phyloP scores from a whole-genome alignment of 2,888 invertebrate species.

The Orthonychiurus folsomi region DNA sequence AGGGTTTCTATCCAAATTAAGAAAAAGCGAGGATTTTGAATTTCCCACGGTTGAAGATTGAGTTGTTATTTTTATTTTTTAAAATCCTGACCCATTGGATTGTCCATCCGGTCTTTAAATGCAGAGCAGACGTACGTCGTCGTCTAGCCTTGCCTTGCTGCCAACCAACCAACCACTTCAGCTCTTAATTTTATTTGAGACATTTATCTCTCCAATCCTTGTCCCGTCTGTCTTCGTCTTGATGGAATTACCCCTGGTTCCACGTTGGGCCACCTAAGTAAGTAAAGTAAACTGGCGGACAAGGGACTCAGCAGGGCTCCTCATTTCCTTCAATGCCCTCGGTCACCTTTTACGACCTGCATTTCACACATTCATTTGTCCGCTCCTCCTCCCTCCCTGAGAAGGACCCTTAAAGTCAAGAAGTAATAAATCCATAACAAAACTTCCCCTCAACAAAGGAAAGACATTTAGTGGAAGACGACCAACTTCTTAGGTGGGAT shows the following conservation, averaged over 20 bases:
- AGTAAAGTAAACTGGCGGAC: too few species aligned
- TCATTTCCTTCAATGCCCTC: not conserved
- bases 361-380: constrained; percentile 1
- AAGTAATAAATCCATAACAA: not conserved
- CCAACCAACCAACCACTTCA: too few species aligned
- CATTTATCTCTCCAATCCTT: not conserved
- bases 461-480: not conserved
- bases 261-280: too few species aligned
- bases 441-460: not conserved
- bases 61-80: too few species aligned
- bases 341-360: not conserved
- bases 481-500: not conserved
- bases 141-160: too few species aligned
- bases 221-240: not conserved
- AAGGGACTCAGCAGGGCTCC: not conserved
- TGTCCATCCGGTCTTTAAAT: too few species aligned
- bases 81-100: too few species aligned
- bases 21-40: not conserved
- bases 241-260: not conserved
- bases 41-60: not conserved
- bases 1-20: not conserved
- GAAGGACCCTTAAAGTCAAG: not conserved
- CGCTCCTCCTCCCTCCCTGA: not conserved
- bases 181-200: not conserved
- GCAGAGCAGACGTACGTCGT: too few species aligned